phyloP scores from a whole-genome alignment of 2,113 vertebrate species.

The Gallinago media region DNA sequence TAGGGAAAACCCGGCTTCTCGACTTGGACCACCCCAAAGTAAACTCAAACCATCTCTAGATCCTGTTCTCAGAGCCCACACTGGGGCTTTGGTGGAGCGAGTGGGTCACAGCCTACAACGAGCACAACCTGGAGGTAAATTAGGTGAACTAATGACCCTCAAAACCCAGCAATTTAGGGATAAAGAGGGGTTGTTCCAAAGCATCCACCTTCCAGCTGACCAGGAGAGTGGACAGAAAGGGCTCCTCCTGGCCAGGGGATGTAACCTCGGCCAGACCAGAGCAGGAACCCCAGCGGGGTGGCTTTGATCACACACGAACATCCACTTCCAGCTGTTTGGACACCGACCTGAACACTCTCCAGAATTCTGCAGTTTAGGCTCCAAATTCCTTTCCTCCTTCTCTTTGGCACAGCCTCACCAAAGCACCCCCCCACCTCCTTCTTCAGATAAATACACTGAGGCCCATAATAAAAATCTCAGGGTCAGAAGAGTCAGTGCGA shows the following conservation, averaged over 20 bases:
- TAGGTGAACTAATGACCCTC: neutral
- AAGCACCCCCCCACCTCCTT: accelerated
- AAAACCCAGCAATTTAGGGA: neutral
- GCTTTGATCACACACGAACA: neutral
- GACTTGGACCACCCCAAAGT: neutral
- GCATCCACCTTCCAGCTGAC: neutral
- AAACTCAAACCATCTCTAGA: neutral
- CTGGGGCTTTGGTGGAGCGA: neutral
- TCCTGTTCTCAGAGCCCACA: accelerated
- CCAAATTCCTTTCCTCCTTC: neutral
- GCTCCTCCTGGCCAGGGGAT: neutral
- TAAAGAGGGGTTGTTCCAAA: neutral
- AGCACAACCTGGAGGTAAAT: neutral
- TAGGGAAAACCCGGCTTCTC: neutral
- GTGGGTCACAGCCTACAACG: neutral
- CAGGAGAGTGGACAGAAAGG: neutral
- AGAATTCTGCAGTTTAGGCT: accelerated
- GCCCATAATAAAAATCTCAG: neutral
- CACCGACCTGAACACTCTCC: accelerated
- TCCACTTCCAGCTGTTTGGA: neutral
- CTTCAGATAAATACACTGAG: neutral
- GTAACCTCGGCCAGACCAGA: neutral
- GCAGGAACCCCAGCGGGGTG: neutral
- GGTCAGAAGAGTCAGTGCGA: neutral
- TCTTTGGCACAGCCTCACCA: neutral